Percentiles rank a stretch among this genome's conserved stretches.
phyloP scores from a whole-genome alignment of 2,797 vertebrate genomes.

The Bucorvus abyssinicus region DNA sequence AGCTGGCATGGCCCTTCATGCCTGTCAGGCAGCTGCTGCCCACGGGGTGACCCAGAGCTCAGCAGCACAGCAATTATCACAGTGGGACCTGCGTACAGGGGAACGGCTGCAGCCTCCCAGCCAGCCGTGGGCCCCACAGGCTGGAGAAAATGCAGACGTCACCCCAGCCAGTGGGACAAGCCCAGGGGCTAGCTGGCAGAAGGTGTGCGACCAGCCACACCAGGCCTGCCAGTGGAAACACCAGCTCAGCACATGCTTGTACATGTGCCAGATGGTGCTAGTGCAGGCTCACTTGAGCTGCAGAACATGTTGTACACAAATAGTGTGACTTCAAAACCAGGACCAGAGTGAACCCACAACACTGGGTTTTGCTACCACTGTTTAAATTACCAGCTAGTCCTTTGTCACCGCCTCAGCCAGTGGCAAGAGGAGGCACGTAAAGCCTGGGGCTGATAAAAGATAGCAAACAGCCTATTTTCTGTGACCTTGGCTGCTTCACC shows the following conservation, averaged over 20 bases:
- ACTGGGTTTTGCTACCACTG: not conserved
- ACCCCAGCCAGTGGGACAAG: not conserved
- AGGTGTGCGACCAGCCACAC: not conserved
- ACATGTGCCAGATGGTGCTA: rapidly evolving
- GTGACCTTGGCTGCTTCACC: not conserved
- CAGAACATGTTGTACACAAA: rapidly evolving
- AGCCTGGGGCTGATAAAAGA: not conserved
- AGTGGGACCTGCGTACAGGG: not conserved
- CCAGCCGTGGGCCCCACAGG: rapidly evolving
- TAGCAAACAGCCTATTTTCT: not conserved
- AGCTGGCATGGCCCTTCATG: not conserved
- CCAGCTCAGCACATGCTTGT: rapidly evolving
- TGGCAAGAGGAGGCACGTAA: not conserved
- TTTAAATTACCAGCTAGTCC: conserved; percentile 45
- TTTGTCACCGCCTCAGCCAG: not conserved
- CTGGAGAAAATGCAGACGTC: not conserved
- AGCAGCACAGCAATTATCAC: not conserved
- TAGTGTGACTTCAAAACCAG: not conserved
- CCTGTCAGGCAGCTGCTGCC: not conserved
- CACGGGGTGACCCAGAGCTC: rapidly evolving
- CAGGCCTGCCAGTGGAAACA: not conserved
- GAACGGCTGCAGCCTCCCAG: not conserved
- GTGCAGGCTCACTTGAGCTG: not conserved
- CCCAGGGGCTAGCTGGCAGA: not conserved
- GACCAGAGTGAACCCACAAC: not conserved